phyloP scores from a whole-genome alignment of 1,140 invertebrate genomes.

The Drosophila lowei region DNA sequence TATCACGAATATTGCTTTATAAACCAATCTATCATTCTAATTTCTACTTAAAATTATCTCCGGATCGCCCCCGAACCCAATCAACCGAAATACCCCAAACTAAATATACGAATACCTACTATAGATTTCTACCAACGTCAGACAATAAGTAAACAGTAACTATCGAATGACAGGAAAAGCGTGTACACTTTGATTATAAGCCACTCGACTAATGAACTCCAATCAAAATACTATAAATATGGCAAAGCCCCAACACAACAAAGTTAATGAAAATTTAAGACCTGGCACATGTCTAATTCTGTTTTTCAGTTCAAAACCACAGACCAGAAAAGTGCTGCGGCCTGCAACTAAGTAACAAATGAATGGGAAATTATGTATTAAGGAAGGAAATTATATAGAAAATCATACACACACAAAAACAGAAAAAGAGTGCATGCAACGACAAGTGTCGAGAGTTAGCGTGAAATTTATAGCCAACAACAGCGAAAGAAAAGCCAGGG shows the following conservation, averaged over 20 bases:
- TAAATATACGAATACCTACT: not conserved
- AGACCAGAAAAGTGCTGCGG: not conserved
- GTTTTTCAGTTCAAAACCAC: too few species aligned
- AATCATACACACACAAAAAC: too few species aligned
- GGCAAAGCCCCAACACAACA: constrained; percentile 13
- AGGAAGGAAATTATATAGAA: constrained; percentile 26
- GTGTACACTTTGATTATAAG: constrained; percentile 53
- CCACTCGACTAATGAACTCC: constrained; percentile 28
- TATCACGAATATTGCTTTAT: too few species aligned
- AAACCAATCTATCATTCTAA: too few species aligned
- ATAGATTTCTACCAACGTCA: constrained; percentile 14
- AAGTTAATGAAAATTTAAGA: constrained; percentile 8
- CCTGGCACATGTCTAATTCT: not conserved
- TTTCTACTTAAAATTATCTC: too few species aligned
- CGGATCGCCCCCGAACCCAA: not conserved
- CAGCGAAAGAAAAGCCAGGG: constrained; percentile 34
- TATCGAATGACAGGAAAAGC: constrained; percentile 43
- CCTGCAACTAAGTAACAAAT: constrained; percentile 5
- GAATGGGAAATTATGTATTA: constrained; percentile 9
- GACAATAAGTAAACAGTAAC: constrained; percentile 3
- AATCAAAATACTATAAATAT: constrained; percentile 5
- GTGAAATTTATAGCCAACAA: constrained; percentile 67
- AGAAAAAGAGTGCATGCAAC: constrained; percentile 24
- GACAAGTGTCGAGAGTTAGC: constrained; percentile 72
- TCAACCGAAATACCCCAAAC: not conserved